Base-by-base conservation (phyloP, 2,888 invertebrate species). In the Tetragonula carbonaria region DNA sequence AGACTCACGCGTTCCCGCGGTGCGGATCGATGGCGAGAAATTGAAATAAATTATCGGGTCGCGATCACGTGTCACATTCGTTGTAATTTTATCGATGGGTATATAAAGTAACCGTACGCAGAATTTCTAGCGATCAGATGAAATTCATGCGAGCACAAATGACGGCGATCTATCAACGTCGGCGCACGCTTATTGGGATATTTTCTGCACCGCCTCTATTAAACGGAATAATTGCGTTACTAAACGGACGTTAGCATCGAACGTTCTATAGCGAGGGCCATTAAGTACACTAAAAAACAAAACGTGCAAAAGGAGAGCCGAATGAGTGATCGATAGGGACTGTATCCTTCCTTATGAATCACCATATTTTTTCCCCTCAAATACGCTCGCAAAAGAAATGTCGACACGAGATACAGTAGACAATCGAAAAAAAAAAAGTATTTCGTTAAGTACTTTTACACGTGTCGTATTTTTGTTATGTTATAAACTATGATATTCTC, bases 71-170 rank as follows among this genome's bases (percentile, higher is more conserved):
- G 67, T 71, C 67, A 21, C 68, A 21, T 76, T 33, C 75, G 74
- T 82, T 84, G 66, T 45, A 62, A 78, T 82, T 82, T 76, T 23
- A 78, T 78, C 73, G 73, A 67, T 38, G 57, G 76, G 45, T 45
- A 45, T 59, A 53, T n/a, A 38, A 57, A 23, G 70, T 28, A 59
- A 74, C 65, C 74, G 74, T 74, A 74, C 53, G 45, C 57, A 21
- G 68, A 75, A 82, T 74, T 78, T 53, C 78, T 76, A 50, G 53
- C 82, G 72, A 75, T 75, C 82, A 65, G 82, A 84, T 78, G 75
- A 78, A 84, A 78, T 84, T 82, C 82, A 70, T 84, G 78, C 53
- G 72, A 63, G 72, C 73, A 73, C 66, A 62, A 74, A 82, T 80
- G 71, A 80, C 83, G 68, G 57, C 63, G 73, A 83, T 80, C 73